Conservation (phyloP, 2,113 vertebrate genomes). For the Etheostoma cragini region DNA sequence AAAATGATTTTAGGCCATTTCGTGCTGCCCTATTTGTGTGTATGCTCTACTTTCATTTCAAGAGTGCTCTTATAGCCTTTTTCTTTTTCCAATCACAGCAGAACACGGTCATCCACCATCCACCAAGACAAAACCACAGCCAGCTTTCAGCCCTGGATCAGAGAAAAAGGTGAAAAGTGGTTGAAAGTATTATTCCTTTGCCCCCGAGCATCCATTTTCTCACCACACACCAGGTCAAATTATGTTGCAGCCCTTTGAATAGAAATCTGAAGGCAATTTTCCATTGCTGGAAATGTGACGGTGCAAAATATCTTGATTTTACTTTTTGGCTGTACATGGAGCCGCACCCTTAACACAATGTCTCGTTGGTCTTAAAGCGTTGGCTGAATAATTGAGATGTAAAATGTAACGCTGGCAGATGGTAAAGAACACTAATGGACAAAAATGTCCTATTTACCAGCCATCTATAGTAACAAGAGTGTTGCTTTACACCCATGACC, state of each 20-base stretch:
- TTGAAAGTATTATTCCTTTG: constrained; percentile 17
- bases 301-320: background rate
- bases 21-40: background rate
- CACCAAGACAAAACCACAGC: constrained; percentile 27
- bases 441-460: constrained; percentile 5
- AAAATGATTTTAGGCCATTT: no score
- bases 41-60: constrained; percentile 27
- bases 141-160: constrained; percentile 18
- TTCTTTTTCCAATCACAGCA: constrained; percentile 39
- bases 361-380: constrained; percentile 3
- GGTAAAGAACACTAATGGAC: constrained; percentile 11
- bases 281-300: constrained; percentile 1
- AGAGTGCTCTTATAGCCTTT: constrained; percentile 14
- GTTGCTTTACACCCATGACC: background rate
- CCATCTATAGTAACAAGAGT: constrained; percentile 5
- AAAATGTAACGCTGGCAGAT: background rate
- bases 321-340: background rate
- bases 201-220: constrained; percentile 12
- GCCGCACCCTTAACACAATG: background rate
- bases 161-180: constrained; percentile 38
- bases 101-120: constrained; percentile 16
- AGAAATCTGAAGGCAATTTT: constrained; percentile 29
- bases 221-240: constrained; percentile 22
- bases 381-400: background rate
- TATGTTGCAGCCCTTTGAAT: background rate